Percentiles rank a stretch among this genome's conserved stretches.
Evolutionary conservation across 2,113 vertebrate genomes (phyloP).

Genomic region (Macquaria australasica): DNA sequence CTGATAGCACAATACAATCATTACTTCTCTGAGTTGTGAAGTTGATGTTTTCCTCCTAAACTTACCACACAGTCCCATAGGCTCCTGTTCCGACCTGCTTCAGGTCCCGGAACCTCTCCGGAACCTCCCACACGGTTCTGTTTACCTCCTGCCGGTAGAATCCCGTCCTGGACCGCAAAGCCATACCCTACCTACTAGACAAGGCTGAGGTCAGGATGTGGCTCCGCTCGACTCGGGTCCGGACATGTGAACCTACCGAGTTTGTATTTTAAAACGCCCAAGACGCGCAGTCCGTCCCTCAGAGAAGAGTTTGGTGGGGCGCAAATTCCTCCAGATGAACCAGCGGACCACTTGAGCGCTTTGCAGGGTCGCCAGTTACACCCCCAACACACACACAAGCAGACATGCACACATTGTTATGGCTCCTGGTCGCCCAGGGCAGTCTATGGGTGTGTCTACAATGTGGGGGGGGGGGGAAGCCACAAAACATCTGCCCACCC

Average conservation of each 20-base stretch:
- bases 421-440: slow-evolving; percentile 55
- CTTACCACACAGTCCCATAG: slow-evolving; percentile 95
- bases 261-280: neutral
- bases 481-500: slow-evolving; percentile 64
- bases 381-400: slow-evolving; percentile 26
- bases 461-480: slow-evolving; percentile 41
- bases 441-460: slow-evolving; percentile 66
- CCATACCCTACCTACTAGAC: slow-evolving; percentile 65
- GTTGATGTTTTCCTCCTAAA: neutral
- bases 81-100: slow-evolving; percentile 93
- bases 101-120: slow-evolving; percentile 90
- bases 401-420: slow-evolving; percentile 27
- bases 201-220: slow-evolving; percentile 17
- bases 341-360: slow-evolving; percentile 12
- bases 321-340: slow-evolving; percentile 40
- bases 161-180: slow-evolving; percentile 81
- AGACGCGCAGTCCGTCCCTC: slow-evolving; percentile 8
- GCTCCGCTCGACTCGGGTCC: neutral
- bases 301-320: neutral
- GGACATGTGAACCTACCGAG: slow-evolving; percentile 26
- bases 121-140: slow-evolving; percentile 92
- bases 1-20: neutral
- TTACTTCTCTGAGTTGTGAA: neutral
- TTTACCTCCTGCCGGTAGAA: slow-evolving; percentile 92
- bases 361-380: slow-evolving; percentile 3